These are phyloP conservation scores for Cordilura impudica DNA, from an alignment of 2,888 invertebrate species.

Conservation along the genomic window DNA sequence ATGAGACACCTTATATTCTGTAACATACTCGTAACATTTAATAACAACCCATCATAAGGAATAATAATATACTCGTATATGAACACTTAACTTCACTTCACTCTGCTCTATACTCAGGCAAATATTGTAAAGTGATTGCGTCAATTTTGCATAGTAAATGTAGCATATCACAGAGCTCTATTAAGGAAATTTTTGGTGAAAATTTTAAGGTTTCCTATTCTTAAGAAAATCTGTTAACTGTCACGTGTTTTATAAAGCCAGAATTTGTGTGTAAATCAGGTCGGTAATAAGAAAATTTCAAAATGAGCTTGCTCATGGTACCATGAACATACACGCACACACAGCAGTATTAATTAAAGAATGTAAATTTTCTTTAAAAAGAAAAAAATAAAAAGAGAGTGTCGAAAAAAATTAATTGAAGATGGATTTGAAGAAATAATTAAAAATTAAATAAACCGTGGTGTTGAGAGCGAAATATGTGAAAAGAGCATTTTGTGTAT, in stretches of 20 bases:
- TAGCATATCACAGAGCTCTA: neutral
- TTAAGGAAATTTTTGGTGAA: neutral
- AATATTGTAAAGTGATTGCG: neutral
- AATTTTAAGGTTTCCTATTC: neutral
- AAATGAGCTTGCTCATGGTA: conserved; percentile 19
- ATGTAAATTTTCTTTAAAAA: conserved; percentile 71
- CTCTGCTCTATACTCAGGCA: neutral
- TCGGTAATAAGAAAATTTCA: conserved; percentile 25
- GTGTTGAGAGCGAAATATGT: too few species aligned
- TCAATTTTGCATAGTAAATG: neutral
- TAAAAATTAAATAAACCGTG: conserved; percentile 48
- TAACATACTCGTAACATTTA: conserved; percentile 1
- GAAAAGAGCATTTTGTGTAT: too few species aligned
- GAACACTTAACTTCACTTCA: too few species aligned
- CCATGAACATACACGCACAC: conserved; percentile 63
- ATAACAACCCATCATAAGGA: neutral
- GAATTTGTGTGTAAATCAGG: conserved; percentile 31
- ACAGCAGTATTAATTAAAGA: conserved; percentile 76
- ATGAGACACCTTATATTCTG: conserved; percentile 10
- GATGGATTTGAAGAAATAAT: conserved; percentile 36
- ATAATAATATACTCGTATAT: too few species aligned
- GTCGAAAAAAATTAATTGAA: conserved; percentile 39
- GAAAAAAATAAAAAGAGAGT: conserved; percentile 19
- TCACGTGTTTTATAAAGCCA: conserved; percentile 18
- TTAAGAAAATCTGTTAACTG: conserved; percentile 8